Evolutionary conservation across 2,797 vertebrate genomes (phyloP).

Genomic region (Saxicola maurus): DNA sequence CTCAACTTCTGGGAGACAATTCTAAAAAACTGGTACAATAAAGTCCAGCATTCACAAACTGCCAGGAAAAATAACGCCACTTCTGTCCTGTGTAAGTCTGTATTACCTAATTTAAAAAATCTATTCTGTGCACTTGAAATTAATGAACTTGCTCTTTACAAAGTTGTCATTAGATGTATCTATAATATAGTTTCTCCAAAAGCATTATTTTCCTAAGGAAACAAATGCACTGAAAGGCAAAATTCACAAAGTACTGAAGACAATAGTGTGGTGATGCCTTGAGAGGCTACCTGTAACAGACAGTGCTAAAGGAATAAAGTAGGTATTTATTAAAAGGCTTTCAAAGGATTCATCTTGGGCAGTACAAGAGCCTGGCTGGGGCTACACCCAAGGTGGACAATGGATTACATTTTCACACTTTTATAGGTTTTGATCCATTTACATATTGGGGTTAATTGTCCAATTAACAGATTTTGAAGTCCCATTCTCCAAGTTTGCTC

Average conservation of each 20-base stretch:
- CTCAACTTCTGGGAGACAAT: neutral
- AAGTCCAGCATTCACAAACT: neutral
- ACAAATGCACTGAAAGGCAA: neutral
- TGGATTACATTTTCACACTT: neutral
- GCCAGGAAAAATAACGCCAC: neutral
- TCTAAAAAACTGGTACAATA: neutral
- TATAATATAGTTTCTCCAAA: neutral
- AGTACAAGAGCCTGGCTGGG: neutral
- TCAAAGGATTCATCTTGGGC: no score
- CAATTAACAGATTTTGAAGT: neutral
- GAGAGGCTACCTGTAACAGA: no score
- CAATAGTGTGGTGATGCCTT: neutral
- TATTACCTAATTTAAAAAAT: neutral
- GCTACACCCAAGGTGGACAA: fast-evolving
- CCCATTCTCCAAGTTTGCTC: neutral
- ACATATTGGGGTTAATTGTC: no score
- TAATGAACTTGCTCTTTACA: neutral
- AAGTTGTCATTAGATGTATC: neutral
- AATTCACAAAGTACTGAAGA: neutral
- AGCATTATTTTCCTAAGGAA: neutral
- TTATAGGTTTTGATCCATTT: no score
- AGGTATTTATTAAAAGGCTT: neutral
- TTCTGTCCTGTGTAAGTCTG: neutral
- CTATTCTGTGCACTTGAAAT: neutral
- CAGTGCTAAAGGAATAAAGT: no score